These are phyloP conservation scores for Agriopis aurantiaria DNA, from an alignment of 2,888 invertebrate species.

Conservation along the genomic window DNA sequence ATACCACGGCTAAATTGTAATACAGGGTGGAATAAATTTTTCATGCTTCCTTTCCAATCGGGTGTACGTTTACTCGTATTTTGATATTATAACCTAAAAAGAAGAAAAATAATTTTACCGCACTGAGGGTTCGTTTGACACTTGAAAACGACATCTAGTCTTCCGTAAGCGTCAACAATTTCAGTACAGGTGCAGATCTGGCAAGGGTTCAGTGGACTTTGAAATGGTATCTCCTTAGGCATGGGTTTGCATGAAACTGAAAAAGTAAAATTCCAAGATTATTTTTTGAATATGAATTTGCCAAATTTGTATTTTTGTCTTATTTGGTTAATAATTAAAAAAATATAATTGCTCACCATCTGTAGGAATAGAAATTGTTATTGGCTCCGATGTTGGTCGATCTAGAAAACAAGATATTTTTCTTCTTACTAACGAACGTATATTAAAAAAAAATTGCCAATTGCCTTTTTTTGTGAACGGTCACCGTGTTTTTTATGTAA, in stretches of 20 bases:
- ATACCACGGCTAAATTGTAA: too few relatives aligned
- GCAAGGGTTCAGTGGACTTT: conserved; percentile 75
- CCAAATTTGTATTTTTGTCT: too few relatives aligned
- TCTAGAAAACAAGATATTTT: conserved; percentile 9
- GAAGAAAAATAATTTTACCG: conserved; percentile 51
- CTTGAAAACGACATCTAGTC: conserved; percentile 60
- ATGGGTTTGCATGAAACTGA: conserved; percentile 66
- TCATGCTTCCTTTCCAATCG: not conserved
- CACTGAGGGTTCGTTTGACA: conserved; percentile 71
- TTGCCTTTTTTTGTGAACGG: too few relatives aligned
- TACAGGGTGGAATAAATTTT: too few relatives aligned
- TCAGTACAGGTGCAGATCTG: conserved; percentile 69
- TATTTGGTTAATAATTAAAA: too few relatives aligned
- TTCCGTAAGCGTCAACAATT: conserved; percentile 48
- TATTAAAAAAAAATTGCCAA: not conserved
- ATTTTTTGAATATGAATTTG: too few relatives aligned
- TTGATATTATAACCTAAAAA: too few relatives aligned
- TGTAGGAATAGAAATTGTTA: conserved; percentile 21
- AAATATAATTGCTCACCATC: not conserved
- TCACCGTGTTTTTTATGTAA: too few relatives aligned
- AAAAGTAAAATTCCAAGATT: conserved; percentile 1
- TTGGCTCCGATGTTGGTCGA: conserved; percentile 19
- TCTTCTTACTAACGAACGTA: not conserved
- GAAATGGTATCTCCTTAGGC: conserved; percentile 65
- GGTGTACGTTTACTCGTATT: not conserved